phyloP scores from a whole-genome alignment of 2,888 invertebrate species.

The Trissoscelio sp. region DNA sequence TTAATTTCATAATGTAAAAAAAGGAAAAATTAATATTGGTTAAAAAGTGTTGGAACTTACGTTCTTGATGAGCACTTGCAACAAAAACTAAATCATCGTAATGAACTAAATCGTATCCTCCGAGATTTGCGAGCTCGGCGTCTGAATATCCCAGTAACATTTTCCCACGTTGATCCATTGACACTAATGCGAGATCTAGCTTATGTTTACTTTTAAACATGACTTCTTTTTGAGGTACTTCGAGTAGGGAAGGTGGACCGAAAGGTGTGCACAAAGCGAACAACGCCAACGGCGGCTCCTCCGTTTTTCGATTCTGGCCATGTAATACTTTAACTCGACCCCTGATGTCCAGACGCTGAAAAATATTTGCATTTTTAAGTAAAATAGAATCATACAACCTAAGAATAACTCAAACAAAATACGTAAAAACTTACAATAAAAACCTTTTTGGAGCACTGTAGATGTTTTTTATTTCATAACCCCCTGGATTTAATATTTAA shows the following conservation, averaged over 20 bases:
- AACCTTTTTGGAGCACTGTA: no score
- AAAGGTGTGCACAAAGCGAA: conserved; percentile 99
- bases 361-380: background rate
- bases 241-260: conserved; percentile 97
- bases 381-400: no score
- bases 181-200: conserved; percentile 96
- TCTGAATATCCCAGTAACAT: conserved; percentile 97
- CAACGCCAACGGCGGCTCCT: conserved; percentile 96
- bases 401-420: no score
- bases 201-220: conserved; percentile 99
- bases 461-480: no score
- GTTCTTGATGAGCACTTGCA: conserved; percentile 99
- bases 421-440: no score
- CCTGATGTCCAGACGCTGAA: conserved; percentile 97
- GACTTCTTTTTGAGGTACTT: conserved; percentile 99
- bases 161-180: conserved; percentile 99
- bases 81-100: conserved; percentile 99
- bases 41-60: no score
- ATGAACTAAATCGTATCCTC: conserved; percentile 99
- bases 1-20: no score
- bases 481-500: no score
- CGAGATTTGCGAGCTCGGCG: conserved; percentile 94
- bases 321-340: conserved; percentile 98
- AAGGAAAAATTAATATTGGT: no score
- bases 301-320: conserved; percentile 97